Conservation (phyloP, 2,113 vertebrate genomes). For the Peromyscus californicus region DNA sequence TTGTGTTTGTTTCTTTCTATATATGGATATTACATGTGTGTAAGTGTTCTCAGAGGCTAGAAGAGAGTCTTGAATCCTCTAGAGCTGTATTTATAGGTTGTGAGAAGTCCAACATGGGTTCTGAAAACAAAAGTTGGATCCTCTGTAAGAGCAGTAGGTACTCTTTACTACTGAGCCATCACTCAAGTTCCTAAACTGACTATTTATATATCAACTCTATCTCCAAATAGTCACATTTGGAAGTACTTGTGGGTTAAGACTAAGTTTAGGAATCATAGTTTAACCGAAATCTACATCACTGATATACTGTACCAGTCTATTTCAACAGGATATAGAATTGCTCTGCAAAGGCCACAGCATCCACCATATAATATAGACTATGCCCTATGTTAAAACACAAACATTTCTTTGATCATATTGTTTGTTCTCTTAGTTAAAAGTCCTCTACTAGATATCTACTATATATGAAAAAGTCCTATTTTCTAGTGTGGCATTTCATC, state of each 20-base stretch:
- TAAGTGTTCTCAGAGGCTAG: too few relatives aligned
- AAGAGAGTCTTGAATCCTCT: background rate
- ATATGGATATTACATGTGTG: background rate
- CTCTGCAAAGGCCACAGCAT: fast-evolving
- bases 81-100: background rate
- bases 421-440: background rate
- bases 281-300: background rate
- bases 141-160: background rate
- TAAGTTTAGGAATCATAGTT: background rate
- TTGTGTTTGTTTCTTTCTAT: background rate
- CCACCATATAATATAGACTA: background rate
- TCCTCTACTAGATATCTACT: background rate
- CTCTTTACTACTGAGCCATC: background rate
- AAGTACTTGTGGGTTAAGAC: background rate
- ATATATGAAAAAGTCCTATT: background rate
- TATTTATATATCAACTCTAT: background rate
- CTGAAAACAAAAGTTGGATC: background rate
- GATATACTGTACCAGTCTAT: background rate
- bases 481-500: background rate
- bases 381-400: background rate
- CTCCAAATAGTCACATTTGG: background rate
- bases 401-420: background rate
- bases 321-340: background rate
- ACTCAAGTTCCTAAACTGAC: background rate
- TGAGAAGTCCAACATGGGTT: background rate